Conservation (phyloP, 2,797 vertebrate species). For the Paratrypauchen microcephalus region DNA sequence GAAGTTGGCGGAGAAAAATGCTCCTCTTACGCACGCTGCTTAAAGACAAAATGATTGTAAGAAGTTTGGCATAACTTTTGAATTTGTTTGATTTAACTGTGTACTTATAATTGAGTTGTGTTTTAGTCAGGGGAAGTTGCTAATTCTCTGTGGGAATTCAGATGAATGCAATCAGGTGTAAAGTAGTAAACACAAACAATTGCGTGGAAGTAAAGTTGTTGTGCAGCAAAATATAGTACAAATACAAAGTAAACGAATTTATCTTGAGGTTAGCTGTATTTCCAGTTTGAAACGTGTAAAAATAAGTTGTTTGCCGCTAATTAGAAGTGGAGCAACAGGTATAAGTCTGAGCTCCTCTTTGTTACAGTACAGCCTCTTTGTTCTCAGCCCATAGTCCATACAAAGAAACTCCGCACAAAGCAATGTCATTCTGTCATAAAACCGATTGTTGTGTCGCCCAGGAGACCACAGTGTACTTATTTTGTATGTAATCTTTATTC, state of each 20-base stretch:
- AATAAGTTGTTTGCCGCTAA: conserved; percentile 54
- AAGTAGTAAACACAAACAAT: conserved; percentile 50
- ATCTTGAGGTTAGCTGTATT: background rate
- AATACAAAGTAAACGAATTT: background rate
- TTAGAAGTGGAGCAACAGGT: conserved; percentile 90
- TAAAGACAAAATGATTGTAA: conserved; percentile 31
- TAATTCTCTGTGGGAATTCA: conserved; percentile 59
- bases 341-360: conserved; percentile 74
- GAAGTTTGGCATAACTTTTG: conserved; percentile 32
- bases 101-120: conserved; percentile 16
- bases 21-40: conserved; percentile 56
- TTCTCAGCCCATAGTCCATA: conserved; percentile 67
- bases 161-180: conserved; percentile 75
- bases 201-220: conserved; percentile 49
- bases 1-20: conserved; percentile 69
- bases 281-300: conserved; percentile 16
- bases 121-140: conserved; percentile 50
- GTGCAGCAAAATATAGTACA: conserved; percentile 17
- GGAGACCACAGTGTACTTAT: background rate
- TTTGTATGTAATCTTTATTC: background rate
- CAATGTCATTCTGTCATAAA: conserved; percentile 51
- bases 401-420: conserved; percentile 63
- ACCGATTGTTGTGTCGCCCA: conserved; percentile 29
- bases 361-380: conserved; percentile 79
- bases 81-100: conserved; percentile 17